A percentile compares a stretch with the other conserved stretches of the same genome.
These are phyloP conservation scores for Azemiops feae DNA, from an alignment of 2,113 vertebrate genomes.

Conservation along the genomic window DNA sequence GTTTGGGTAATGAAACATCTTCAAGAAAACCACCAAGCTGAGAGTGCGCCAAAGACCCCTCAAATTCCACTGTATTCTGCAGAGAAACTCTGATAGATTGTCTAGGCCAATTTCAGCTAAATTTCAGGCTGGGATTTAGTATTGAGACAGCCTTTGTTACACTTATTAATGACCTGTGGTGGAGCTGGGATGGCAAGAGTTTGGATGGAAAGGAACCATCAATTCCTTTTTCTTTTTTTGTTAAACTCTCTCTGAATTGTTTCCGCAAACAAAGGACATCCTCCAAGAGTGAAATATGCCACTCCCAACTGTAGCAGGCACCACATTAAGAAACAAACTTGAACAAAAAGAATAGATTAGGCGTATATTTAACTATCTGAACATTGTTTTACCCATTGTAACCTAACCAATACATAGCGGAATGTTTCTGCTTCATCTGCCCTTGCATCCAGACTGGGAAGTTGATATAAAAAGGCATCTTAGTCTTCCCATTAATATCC, in stretches of 20 bases:
- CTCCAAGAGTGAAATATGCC: background rate
- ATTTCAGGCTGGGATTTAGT: too few relatives aligned
- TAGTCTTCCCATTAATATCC: background rate
- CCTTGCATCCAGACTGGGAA: background rate
- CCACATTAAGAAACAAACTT: background rate
- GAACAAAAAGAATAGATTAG: background rate
- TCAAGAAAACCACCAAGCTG: too few relatives aligned
- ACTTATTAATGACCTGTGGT: background rate
- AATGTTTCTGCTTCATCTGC: background rate
- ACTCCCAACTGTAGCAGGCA: background rate
- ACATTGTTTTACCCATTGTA: background rate
- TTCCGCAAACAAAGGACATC: background rate
- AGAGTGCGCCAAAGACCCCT: too few relatives aligned
- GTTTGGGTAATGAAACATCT: too few relatives aligned
- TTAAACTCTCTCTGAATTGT: background rate
- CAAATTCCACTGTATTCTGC: background rate
- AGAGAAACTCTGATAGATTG: background rate
- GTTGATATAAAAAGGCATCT: background rate
- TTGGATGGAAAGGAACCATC: background rate
- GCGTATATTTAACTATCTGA: background rate
- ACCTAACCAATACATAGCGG: background rate
- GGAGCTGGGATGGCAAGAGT: background rate
- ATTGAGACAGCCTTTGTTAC: background rate
- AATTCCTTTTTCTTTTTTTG: background rate
- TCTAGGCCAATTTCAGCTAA: background rate